Conservation (phyloP, 2,797 vertebrate genomes). For the Naso thynnoides region DNA sequence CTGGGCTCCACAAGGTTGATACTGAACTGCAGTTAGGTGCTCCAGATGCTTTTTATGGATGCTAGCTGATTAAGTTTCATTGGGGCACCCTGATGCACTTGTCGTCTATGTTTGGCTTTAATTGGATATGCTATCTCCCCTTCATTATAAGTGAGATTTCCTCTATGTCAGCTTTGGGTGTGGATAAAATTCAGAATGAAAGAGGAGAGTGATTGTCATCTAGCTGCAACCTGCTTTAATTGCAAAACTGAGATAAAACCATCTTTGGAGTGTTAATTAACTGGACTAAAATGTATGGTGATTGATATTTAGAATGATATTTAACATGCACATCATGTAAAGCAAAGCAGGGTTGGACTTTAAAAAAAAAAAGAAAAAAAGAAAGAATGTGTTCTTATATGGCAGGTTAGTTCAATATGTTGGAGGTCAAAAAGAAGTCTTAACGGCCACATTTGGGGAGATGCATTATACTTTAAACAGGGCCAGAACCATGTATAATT, state of each 20-base stretch:
- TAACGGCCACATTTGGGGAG: background rate
- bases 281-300: background rate
- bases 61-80: slow-evolving; percentile 39
- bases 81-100: slow-evolving; percentile 28
- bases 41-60: slow-evolving; percentile 38
- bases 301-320: too few relatives aligned
- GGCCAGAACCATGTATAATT: background rate
- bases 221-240: slow-evolving; percentile 18
- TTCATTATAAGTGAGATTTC: slow-evolving; percentile 18
- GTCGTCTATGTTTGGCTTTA: slow-evolving; percentile 49
- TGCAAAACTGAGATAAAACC: slow-evolving; percentile 8
- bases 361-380: too few relatives aligned
- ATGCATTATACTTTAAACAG: background rate
- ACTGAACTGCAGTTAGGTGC: slow-evolving; percentile 8
- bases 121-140: slow-evolving; percentile 33
- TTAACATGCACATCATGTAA: background rate
- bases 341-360: background rate
- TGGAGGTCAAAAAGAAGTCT: background rate
- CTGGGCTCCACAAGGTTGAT: slow-evolving; percentile 23
- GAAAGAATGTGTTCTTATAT: background rate
- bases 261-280: slow-evolving; percentile 25
- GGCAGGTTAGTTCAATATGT: background rate
- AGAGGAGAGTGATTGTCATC: slow-evolving; percentile 21
- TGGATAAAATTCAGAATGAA: slow-evolving; percentile 19
- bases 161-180: slow-evolving; percentile 19